Evolutionary conservation across 2,888 invertebrate species (phyloP).

Genomic region (Chrysotoxum bicinctum): DNA sequence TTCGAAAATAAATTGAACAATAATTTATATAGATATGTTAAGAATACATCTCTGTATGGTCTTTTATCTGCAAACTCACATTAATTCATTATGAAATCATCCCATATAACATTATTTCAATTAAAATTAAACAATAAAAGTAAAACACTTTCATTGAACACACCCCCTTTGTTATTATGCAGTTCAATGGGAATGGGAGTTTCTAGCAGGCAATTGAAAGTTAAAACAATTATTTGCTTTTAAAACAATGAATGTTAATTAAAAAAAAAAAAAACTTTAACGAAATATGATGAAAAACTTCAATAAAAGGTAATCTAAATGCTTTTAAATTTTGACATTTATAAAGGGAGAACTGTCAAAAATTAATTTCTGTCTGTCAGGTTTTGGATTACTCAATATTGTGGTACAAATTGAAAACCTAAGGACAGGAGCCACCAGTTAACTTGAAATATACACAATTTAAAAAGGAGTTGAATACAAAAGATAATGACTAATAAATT

Average conservation of each 20-base stretch:
- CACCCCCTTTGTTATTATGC: slow-evolving; percentile 5
- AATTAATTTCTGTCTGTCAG: no score
- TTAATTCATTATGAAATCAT: slow-evolving; percentile 9
- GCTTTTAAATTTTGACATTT: no score
- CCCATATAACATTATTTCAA: slow-evolving; percentile 10
- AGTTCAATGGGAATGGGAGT: slow-evolving; percentile 16
- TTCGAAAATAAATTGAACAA: neutral
- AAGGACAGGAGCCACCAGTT: no score
- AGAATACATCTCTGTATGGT: neutral
- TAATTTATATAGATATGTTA: neutral
- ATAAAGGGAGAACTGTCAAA: no score
- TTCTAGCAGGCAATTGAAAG: neutral
- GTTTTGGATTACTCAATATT: no score
- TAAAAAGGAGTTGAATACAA: no score
- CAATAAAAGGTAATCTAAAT: neutral
- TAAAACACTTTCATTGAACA: slow-evolving; percentile 1
- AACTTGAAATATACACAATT: no score
- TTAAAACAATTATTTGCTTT: neutral
- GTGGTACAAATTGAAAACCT: no score
- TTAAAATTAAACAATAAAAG: neutral
- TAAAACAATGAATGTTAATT: neutral
- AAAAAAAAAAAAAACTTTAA: neutral
- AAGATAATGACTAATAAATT: no score
- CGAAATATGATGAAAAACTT: neutral
- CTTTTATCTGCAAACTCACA: neutral